phyloP scores from a whole-genome alignment of 1,140 invertebrate genomes.

The Plectrocnemia conspersa region DNA sequence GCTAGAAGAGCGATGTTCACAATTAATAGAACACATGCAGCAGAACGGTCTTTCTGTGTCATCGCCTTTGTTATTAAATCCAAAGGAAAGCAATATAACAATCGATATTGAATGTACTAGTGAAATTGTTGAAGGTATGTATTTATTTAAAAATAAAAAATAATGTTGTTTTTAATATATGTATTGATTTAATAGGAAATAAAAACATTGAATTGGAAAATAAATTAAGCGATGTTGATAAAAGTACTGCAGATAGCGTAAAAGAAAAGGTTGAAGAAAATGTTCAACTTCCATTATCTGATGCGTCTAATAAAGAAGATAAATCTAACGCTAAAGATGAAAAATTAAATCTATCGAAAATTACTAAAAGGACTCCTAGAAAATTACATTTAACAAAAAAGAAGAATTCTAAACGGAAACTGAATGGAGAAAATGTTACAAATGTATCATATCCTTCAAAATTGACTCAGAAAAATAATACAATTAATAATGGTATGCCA shows the following conservation, averaged over 20 bases:
- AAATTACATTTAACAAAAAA: constrained; percentile 3
- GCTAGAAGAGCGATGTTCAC: constrained; percentile 14
- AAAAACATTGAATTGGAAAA: background rate
- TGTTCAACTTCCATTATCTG: too few relatives aligned
- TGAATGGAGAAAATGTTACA: background rate
- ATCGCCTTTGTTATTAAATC: background rate
- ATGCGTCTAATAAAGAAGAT: background rate
- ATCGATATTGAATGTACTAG: constrained; percentile 13
- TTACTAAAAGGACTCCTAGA: background rate
- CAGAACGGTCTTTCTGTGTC: constrained; percentile 1
- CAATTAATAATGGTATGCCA: constrained; percentile 13
- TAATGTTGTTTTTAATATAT: background rate
- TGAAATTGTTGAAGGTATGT: constrained; percentile 6
- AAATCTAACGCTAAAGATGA: background rate
- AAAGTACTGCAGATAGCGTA: background rate
- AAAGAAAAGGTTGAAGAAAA: too few relatives aligned
- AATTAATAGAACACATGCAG: constrained; percentile 9
- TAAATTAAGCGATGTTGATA: background rate
- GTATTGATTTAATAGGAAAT: constrained; percentile 2
- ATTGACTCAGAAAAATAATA: constrained; percentile 17
- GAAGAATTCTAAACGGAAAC: constrained; percentile 3
- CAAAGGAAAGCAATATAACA: background rate
- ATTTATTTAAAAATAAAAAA: too few relatives aligned
- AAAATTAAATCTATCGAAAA: background rate
- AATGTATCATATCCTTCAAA: background rate